A percentile compares a stretch with the other conserved stretches of the same genome.
These are phyloP conservation scores for Mesitornis unicolor DNA, from an alignment of 2,113 vertebrate genomes.

Conservation along the genomic window DNA sequence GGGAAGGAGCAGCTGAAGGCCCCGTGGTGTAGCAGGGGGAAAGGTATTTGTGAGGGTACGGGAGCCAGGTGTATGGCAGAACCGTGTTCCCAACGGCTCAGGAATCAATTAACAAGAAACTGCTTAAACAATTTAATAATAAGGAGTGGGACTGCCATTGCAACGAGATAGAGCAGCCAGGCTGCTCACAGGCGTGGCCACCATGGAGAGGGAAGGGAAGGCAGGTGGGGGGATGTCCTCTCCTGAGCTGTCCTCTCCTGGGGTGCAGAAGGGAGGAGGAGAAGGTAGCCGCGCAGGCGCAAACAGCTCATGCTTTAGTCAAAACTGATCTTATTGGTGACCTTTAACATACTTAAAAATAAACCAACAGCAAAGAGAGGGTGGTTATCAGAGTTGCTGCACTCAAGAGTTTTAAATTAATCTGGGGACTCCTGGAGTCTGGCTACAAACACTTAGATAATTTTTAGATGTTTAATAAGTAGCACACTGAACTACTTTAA, in stretches of 20 bases:
- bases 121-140: too few relatives aligned
- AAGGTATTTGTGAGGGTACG: accelerated
- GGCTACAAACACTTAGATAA: too few relatives aligned
- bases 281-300: accelerated
- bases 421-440: not conserved
- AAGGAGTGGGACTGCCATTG: accelerated
- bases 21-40: accelerated
- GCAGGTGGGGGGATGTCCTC: too few relatives aligned
- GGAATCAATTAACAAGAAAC: accelerated
- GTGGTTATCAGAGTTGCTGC: not conserved
- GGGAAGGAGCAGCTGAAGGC: not conserved
- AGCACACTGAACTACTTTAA: not conserved
- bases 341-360: not conserved
- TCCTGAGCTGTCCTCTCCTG: too few relatives aligned
- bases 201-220: accelerated
- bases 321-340: not conserved
- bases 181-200: accelerated
- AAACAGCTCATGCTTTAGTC: accelerated
- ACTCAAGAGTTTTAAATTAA: not conserved
- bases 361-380: not conserved
- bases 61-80: accelerated
- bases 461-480: not conserved
- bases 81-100: accelerated
- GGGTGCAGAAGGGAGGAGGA: not conserved
- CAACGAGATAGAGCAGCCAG: accelerated